Conservation (phyloP, 2,113 vertebrate species). For the Campylomormyrus tamandua region DNA sequence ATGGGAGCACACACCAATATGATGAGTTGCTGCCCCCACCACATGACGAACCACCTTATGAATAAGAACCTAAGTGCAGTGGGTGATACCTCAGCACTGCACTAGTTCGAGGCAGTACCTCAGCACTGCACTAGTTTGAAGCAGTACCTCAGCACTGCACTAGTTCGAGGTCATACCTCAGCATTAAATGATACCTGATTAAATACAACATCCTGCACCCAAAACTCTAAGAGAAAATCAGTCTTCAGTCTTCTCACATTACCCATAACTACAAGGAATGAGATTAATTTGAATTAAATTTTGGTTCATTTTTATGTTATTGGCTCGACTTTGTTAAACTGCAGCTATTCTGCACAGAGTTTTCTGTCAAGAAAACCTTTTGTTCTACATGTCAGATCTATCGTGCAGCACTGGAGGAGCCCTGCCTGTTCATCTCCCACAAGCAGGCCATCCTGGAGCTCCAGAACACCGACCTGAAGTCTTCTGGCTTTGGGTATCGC, state of each 20-base stretch:
- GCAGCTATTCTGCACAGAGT: neutral
- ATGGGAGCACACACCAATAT: too few relatives aligned
- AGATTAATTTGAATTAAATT: neutral
- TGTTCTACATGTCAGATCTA: slow-evolving; percentile 45
- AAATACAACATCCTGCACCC: neutral
- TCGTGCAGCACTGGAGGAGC: slow-evolving; percentile 33
- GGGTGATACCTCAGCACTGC: too few relatives aligned
- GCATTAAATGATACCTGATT: too few relatives aligned
- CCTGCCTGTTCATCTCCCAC: slow-evolving; percentile 59
- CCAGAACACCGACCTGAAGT: slow-evolving; percentile 39
- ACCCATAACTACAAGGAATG: neutral
- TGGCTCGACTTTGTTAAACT: neutral
- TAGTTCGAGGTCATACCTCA: too few relatives aligned
- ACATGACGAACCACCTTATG: too few relatives aligned
- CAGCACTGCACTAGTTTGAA: too few relatives aligned
- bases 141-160: too few relatives aligned
- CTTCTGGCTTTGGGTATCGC: slow-evolving; percentile 38
- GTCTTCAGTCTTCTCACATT: neutral
- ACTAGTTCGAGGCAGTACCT: too few relatives aligned
- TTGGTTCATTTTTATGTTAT: neutral
- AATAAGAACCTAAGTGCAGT: too few relatives aligned
- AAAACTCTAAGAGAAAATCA: neutral
- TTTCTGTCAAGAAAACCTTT: neutral
- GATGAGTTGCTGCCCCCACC: too few relatives aligned
- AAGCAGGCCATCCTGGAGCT: slow-evolving; percentile 50